These are phyloP conservation scores for Neolamprologus hecqui DNA, from an alignment of 2,113 vertebrate species.

Conservation along the genomic window DNA sequence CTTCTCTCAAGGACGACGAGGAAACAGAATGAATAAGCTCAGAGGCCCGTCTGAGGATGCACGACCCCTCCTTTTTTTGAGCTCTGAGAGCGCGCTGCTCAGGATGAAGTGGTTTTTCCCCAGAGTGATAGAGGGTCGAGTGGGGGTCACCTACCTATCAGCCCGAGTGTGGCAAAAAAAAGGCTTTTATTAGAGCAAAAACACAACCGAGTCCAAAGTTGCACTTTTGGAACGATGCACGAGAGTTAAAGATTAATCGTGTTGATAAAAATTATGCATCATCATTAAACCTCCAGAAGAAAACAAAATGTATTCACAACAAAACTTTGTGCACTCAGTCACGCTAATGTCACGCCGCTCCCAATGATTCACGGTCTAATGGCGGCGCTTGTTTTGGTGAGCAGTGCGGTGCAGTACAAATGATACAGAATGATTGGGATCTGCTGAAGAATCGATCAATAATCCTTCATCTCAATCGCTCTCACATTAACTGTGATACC, in stretches of 20 bases:
- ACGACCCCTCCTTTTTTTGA: not conserved
- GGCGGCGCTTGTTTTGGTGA: not conserved
- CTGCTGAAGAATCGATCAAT: not conserved
- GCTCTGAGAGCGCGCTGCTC: not conserved
- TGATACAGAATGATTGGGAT: not conserved
- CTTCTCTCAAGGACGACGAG: slow-evolving; percentile 47
- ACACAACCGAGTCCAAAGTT: not conserved
- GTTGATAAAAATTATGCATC: not conserved
- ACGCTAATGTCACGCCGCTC: not conserved
- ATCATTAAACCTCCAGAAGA: not conserved
- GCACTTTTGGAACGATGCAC: not conserved
- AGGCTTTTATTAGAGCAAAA: not conserved
- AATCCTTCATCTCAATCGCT: not conserved
- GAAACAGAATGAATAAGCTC: slow-evolving; percentile 11
- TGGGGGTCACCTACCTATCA: not conserved
- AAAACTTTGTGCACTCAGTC: not conserved
- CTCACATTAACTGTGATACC: not conserved
- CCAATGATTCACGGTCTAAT: accelerated
- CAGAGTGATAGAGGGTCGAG: not conserved
- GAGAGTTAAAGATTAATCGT: not conserved
- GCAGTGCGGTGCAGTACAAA: not conserved
- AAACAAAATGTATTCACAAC: not conserved
- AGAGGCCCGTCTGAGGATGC: not conserved
- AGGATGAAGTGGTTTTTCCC: not conserved
- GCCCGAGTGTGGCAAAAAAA: not conserved